Evolutionary conservation across 2,888 invertebrate genomes (phyloP).

Genomic region (Mesoligia furuncula): DNA sequence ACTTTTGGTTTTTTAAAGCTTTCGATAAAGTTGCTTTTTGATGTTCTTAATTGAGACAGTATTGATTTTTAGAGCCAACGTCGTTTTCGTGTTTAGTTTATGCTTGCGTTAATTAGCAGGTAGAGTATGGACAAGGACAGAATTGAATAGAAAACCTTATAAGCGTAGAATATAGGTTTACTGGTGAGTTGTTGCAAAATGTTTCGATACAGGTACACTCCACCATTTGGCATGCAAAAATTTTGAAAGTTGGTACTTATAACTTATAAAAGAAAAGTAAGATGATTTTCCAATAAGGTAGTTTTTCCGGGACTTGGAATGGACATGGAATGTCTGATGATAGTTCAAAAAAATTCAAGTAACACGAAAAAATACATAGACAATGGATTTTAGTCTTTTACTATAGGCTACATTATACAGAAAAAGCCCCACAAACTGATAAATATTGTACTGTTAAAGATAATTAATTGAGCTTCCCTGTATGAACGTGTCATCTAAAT

Average conservation of each 20-base stretch:
- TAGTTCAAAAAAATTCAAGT: no score
- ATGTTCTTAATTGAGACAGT: not conserved
- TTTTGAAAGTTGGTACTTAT: no score
- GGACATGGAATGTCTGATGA: not conserved
- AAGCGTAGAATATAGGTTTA: not conserved
- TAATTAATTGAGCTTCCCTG: no score
- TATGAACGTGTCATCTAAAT: no score
- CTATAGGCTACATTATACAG: no score
- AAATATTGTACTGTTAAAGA: no score
- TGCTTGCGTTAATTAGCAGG: not conserved
- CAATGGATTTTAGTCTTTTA: no score
- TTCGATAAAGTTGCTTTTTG: constrained; percentile 14
- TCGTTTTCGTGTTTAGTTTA: not conserved
- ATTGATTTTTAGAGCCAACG: not conserved
- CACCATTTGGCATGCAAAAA: not conserved
- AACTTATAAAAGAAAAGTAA: not conserved
- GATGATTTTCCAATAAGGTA: not conserved
- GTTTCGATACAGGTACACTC: not conserved
- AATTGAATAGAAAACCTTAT: not conserved
- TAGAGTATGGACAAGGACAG: not conserved
- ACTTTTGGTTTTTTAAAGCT: constrained; percentile 33
- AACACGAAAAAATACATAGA: no score
- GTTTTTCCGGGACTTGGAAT: not conserved
- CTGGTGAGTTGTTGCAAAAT: not conserved
- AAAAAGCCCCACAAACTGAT: no score